phyloP scores from a whole-genome alignment of 2,888 invertebrate genomes.

The Hemithea aestivaria region DNA sequence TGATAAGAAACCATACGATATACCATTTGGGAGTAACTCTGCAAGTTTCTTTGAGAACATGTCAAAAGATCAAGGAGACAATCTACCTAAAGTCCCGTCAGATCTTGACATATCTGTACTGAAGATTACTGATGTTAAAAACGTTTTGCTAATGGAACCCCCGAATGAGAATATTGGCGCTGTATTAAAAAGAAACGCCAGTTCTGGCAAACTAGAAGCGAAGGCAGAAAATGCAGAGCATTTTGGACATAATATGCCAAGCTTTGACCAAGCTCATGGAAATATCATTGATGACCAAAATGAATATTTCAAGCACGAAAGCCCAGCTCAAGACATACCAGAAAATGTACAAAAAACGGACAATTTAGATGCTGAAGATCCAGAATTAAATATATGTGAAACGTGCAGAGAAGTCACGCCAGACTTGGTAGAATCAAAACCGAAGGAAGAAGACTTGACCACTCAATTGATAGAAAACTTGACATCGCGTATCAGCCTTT shows the following conservation, averaged over 20 bases:
- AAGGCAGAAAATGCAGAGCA: constrained; percentile 5
- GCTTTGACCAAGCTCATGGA: not conserved
- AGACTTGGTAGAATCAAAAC: constrained; percentile 27
- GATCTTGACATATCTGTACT: constrained; percentile 5
- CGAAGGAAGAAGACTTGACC: constrained; percentile 55
- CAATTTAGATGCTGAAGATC: constrained; percentile 12
- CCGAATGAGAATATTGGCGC: constrained; percentile 22
- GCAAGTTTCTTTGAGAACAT: constrained; percentile 37
- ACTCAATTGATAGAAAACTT: constrained; percentile 64
- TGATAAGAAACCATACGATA: constrained; percentile 14
- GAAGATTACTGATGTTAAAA: constrained; percentile 24
- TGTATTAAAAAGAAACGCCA: constrained; percentile 21
- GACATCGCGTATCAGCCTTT: constrained; percentile 60
- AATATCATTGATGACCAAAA: constrained; percentile 1
- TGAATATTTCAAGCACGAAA: constrained; percentile 16
- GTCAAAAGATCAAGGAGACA: constrained; percentile 4
- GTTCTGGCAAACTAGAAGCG: constrained; percentile 16
- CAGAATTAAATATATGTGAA: constrained; percentile 59
- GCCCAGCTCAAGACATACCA: constrained; percentile 1
- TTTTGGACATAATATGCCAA: constrained; percentile 2
- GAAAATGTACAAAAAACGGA: constrained; percentile 3
- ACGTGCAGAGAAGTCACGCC: constrained; percentile 59
- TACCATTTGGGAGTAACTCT: constrained; percentile 24
- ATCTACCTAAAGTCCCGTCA: constrained; percentile 2
- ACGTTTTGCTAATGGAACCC: constrained; percentile 25